A percentile compares a stretch with the other conserved stretches of the same genome.
phyloP scores from a whole-genome alignment of 2,113 vertebrate species.

The Onychostruthus taczanowskii region DNA sequence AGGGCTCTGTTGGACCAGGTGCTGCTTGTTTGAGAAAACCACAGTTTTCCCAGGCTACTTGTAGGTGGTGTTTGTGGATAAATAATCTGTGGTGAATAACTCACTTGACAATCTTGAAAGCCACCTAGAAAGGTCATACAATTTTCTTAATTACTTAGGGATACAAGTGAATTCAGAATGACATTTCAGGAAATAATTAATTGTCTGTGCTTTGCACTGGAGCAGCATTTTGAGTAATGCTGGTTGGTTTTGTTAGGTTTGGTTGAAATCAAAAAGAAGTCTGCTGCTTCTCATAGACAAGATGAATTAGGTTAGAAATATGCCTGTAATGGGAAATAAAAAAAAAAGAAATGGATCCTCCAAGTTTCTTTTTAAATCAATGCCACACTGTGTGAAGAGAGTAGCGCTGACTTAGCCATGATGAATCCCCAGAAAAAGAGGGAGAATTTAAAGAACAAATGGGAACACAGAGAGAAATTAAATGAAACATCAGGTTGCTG shows the following conservation, averaged over 20 bases:
- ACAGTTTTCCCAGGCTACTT: neutral
- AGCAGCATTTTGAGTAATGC: neutral
- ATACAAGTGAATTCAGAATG: neutral
- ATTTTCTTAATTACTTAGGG: neutral
- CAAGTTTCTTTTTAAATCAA: neutral
- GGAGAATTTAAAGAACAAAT: neutral
- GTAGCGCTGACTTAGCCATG: neutral
- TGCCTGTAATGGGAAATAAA: neutral
- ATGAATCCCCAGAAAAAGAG: neutral
- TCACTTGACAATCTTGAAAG: neutral
- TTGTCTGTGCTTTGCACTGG: neutral
- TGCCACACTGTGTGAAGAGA: neutral
- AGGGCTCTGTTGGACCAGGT: neutral
- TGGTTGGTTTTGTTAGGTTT: neutral
- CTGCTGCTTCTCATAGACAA: neutral
- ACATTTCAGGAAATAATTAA: neutral
- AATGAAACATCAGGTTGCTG: neutral
- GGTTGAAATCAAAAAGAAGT: neutral
- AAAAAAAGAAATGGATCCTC: neutral
- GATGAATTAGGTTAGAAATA: conserved; percentile 14
- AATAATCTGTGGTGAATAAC: neutral
- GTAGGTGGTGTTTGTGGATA: neutral
- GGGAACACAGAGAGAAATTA: neutral
- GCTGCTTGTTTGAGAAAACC: neutral
- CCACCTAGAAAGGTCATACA: neutral